Evolutionary conservation across 2,797 vertebrate species (phyloP).

Genomic region (Heterohyrax brucei): DNA sequence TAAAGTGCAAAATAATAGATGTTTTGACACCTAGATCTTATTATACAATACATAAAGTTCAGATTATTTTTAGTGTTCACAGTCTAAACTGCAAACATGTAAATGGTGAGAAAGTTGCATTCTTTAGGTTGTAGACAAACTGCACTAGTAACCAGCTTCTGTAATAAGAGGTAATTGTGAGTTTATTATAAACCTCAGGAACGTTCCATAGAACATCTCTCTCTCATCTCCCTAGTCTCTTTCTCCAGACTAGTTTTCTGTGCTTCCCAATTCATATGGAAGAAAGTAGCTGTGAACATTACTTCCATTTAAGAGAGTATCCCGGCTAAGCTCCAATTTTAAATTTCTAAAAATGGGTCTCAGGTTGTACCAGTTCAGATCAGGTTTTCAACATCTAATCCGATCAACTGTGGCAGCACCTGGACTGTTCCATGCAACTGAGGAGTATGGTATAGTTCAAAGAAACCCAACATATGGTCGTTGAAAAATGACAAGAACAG

Average conservation of each 20-base stretch:
- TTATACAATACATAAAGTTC: neutral
- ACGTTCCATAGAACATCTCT: neutral
- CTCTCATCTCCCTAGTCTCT: too few relatives aligned
- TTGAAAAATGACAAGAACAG: conserved; percentile 1
- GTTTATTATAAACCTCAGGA: neutral
- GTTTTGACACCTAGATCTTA: conserved; percentile 3
- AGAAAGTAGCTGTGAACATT: neutral
- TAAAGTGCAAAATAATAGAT: conserved; percentile 43
- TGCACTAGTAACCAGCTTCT: neutral
- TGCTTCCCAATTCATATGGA: neutral
- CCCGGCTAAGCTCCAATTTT: neutral
- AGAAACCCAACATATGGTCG: neutral
- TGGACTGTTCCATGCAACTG: neutral
- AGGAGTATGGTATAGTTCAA: neutral
- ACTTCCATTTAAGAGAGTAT: neutral
- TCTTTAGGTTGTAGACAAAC: conserved; percentile 11
- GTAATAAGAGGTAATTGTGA: neutral
- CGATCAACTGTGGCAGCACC: neutral
- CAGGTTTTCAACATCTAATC: neutral
- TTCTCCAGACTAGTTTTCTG: neutral
- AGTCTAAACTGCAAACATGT: neutral
- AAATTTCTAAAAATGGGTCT: conserved; percentile 20
- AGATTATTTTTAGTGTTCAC: conserved; percentile 44
- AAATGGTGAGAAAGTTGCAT: neutral
- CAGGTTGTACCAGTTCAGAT: neutral